phyloP scores from a whole-genome alignment of 2,797 vertebrate genomes.

The Lithobates pipiens region DNA sequence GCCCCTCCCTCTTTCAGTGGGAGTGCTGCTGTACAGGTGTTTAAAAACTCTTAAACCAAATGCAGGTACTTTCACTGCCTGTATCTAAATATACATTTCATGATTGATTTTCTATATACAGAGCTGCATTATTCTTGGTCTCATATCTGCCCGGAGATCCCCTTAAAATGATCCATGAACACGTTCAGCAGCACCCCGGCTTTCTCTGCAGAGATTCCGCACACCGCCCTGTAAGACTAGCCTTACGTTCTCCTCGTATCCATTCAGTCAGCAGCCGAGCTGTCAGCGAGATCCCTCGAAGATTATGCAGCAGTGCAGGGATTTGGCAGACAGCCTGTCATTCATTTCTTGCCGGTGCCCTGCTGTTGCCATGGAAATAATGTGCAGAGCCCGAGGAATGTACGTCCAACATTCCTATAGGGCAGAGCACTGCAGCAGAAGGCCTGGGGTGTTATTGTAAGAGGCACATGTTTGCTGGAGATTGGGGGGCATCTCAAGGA shows the following conservation, averaged over 20 bases:
- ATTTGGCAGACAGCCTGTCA: conserved; percentile 67
- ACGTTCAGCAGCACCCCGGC: neutral
- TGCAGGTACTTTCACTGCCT: too few relatives aligned
- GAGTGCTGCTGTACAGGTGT: too few relatives aligned
- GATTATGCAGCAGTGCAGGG: conserved; percentile 62
- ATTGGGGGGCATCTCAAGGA: conserved; percentile 47
- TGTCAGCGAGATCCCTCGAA: conserved; percentile 24
- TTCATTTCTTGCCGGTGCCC: conserved; percentile 62
- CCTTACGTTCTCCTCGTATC: neutral
- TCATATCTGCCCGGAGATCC: too few relatives aligned
- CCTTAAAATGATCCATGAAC: too few relatives aligned
- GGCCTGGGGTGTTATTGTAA: conserved; percentile 79
- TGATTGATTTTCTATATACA: too few relatives aligned
- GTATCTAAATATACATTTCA: too few relatives aligned
- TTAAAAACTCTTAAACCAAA: too few relatives aligned
- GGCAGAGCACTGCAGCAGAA: conserved; percentile 72
- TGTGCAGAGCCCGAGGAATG: conserved; percentile 77
- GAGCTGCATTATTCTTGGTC: too few relatives aligned
- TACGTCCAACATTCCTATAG: conserved; percentile 67
- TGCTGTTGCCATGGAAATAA: conserved; percentile 77
- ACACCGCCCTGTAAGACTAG: neutral
- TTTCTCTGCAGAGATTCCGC: neutral
- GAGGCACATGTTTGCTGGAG: conserved; percentile 79
- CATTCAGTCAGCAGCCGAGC: neutral
- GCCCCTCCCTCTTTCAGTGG: too few relatives aligned